A percentile compares a stretch with the other conserved stretches of the same genome.
phyloP scores from a whole-genome alignment of 2,797 vertebrate species.

The Sylvilagus floridanus region DNA sequence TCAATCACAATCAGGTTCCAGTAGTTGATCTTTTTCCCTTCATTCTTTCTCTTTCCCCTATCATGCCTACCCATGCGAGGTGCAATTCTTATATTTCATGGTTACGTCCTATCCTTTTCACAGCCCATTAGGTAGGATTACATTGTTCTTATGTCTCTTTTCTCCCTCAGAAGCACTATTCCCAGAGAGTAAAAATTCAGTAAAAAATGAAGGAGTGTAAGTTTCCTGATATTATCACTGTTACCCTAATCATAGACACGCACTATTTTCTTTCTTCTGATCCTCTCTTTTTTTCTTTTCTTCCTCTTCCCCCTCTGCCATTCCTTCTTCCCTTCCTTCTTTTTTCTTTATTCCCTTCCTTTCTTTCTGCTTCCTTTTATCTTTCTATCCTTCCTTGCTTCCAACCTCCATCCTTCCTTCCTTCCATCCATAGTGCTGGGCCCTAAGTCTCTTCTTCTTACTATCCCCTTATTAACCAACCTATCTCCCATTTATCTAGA shows the following conservation, averaged over 20 bases:
- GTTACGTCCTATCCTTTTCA: background rate
- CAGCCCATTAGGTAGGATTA: background rate
- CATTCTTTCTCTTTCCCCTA: background rate
- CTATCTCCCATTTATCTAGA: background rate
- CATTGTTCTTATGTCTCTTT: background rate
- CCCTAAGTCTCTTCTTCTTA: too few species aligned
- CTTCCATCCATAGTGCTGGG: too few species aligned
- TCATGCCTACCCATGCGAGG: accelerated
- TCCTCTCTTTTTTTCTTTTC: background rate
- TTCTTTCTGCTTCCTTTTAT: too few species aligned
- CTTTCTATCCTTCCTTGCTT: accelerated
- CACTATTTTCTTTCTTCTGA: background rate
- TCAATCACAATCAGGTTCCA: background rate
- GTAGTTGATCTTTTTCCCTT: background rate
- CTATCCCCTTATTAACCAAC: too few species aligned
- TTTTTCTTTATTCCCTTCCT: background rate
- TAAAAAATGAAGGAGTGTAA: background rate
- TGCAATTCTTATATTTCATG: background rate
- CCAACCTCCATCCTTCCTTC: accelerated
- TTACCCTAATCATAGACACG: background rate
- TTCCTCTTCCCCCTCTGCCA: too few species aligned
- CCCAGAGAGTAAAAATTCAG: background rate
- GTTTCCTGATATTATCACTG: background rate
- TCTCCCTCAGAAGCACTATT: background rate
- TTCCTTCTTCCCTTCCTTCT: background rate